phyloP scores from a whole-genome alignment of 1,140 invertebrate species.

The Plectrocnemia conspersa region DNA sequence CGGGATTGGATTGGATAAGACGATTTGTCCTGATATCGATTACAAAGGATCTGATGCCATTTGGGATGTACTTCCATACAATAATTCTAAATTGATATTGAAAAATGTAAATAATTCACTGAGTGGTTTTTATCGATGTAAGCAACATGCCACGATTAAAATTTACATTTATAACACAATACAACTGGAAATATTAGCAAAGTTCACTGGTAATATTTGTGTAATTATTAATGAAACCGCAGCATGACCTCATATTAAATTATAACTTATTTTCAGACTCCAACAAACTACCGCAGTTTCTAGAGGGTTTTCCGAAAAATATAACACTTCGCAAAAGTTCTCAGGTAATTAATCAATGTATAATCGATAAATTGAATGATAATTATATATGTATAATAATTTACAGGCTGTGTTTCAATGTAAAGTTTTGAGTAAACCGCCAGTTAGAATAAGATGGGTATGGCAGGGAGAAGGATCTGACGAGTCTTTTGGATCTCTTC shows the following conservation, averaged over 20 bases:
- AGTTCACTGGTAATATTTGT: conserved; percentile 16
- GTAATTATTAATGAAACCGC: neutral
- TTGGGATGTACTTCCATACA: conserved; percentile 7
- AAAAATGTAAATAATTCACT: conserved; percentile 3
- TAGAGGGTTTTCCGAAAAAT: conserved; percentile 29
- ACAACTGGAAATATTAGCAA: conserved; percentile 21
- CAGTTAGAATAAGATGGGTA: conserved; percentile 24
- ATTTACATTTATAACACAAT: conserved; percentile 23
- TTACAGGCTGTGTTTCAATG: conserved; percentile 31
- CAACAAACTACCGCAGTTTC: conserved; percentile 28
- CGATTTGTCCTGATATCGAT: conserved; percentile 12
- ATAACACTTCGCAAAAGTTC: conserved; percentile 27
- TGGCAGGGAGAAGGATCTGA: conserved; percentile 3
- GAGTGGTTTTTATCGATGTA: conserved; percentile 28
- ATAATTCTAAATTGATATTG: conserved; percentile 7
- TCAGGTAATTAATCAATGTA: conserved; percentile 23
- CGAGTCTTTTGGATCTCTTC: conserved; percentile 16
- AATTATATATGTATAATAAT: conserved; percentile 1
- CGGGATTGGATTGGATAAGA: conserved; percentile 16
- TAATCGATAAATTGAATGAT: neutral
- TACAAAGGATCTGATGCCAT: neutral
- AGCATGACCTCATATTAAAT: neutral
- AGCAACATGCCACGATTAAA: conserved; percentile 19
- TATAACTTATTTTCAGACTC: conserved; percentile 23
- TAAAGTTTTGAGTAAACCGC: conserved; percentile 25